Evolutionary conservation across 2,113 vertebrate genomes (phyloP), one percentile per base, ranked within the genome.

Genomic region (Poeciliopsis turrubarensis): DNA sequence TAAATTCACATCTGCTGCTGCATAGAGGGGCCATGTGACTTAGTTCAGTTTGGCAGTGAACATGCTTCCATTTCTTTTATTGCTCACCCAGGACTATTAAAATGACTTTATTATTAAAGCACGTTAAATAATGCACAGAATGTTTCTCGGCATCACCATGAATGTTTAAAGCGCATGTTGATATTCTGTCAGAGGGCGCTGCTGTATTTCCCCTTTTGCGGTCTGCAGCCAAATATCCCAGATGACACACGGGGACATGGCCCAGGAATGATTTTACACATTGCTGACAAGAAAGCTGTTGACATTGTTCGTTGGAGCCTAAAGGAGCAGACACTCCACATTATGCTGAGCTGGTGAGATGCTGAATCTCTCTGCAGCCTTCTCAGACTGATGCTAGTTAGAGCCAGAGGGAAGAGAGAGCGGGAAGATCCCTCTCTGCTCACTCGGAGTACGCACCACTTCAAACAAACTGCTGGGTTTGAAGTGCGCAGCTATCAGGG

Each of bases 261-360:
- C 68, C 76, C 70, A 47, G 71, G 22, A 83, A 30, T 61, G 70
- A 65, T 80, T 89, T 86, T 82, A 73, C 82, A 87, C 90, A 75
- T 64, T 87, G 83, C 86, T 86, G 87, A 91, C 73, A 27, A 77
- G 68, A 68, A 65, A 70, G 51, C 68, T 87, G 86, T 84, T 85
- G 87, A 85, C 73, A 69, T 83, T 83, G 77, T 82, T 80, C 57
- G 75, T 70, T 79, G 68, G 72, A 65, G 82, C 89, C 88, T 85
- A 78, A 86, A 83, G 79, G 87, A 81, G 80, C 78, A 82, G 37
- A 22, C 60, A 77, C 25, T 12, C 80, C 67, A 54, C 71, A 73
- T 87, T 92, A 67, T 86, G 91, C 91, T 91, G 92, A 93, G 79
- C 31, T 72, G 73, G 84, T 72, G 70, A 88, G 89, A 91, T 81